Evolutionary conservation across 2,888 invertebrate genomes (phyloP).

Genomic region (Platycnemis pennipes): DNA sequence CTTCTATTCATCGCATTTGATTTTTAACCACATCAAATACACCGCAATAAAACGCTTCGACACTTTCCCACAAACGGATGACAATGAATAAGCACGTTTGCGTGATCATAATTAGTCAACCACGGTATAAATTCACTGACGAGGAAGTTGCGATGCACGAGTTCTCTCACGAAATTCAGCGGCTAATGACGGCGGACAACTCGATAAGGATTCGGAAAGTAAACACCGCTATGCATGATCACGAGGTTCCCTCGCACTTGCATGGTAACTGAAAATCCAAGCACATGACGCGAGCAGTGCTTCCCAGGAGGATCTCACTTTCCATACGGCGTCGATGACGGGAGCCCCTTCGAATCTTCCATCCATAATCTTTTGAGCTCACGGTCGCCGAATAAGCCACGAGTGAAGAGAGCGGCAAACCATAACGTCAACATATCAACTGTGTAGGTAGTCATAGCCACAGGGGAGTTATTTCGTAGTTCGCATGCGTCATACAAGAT

Average conservation of each 20-base stretch:
- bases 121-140: no score
- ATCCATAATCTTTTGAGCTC: not conserved
- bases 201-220: not conserved
- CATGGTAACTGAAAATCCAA: not conserved
- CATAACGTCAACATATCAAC: not conserved
- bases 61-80: no score
- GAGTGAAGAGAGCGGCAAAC: not conserved
- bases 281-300: not conserved
- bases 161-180: no score
- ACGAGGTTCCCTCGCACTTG: not conserved
- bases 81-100: no score
- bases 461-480: not conserved
- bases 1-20: no score
- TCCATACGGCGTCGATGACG: not conserved
- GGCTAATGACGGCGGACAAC: not conserved
- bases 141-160: no score
- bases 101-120: no score
- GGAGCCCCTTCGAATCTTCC: not conserved
- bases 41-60: no score
- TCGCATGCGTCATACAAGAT: not conserved
- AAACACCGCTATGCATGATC: not conserved
- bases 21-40: no score
- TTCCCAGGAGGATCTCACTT: not conserved
- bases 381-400: not conserved
- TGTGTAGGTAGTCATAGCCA: not conserved